Percentiles rank a stretch among this genome's conserved stretches.
Evolutionary conservation across 2,888 invertebrate genomes (phyloP).

Genomic region (Ypsolopha scabrella): DNA sequence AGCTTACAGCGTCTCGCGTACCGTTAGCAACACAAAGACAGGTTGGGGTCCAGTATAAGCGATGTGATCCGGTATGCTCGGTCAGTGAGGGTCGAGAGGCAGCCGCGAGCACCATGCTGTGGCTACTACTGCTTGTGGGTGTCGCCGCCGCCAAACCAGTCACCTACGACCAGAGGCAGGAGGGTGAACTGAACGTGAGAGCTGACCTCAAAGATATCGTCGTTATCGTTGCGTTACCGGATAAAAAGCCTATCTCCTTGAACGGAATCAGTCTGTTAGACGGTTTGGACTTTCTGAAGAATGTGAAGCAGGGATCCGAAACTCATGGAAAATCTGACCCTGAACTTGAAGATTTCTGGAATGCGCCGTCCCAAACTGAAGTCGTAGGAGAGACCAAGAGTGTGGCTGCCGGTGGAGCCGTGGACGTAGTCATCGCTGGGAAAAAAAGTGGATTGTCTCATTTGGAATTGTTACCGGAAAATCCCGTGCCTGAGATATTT

Average conservation of each 20-base stretch:
- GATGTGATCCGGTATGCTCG: too few relatives aligned
- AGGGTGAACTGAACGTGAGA: constrained; percentile 79
- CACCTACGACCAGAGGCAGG: constrained; percentile 79
- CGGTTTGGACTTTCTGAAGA: constrained; percentile 15
- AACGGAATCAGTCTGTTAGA: constrained; percentile 18
- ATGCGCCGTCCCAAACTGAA: constrained; percentile 76
- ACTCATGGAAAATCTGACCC: constrained; percentile 52
- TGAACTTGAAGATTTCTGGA: constrained; percentile 67
- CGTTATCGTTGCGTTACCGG: constrained; percentile 73
- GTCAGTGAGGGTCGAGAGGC: too few relatives aligned
- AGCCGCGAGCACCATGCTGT: constrained; percentile 23
- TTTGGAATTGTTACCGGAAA: too few relatives aligned
- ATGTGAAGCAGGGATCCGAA: constrained; percentile 16
- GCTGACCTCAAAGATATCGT: constrained; percentile 82
- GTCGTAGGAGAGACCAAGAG: constrained; percentile 60
- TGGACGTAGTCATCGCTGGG: constrained; percentile 50
- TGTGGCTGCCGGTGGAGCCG: constrained; percentile 32
- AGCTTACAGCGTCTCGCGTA: too few relatives aligned
- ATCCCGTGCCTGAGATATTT: too few relatives aligned
- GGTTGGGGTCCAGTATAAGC: too few relatives aligned
- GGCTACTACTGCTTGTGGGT: constrained; percentile 25
- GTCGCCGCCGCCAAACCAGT: constrained; percentile 36
- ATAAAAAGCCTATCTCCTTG: constrained; percentile 25
- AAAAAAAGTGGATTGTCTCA: too few relatives aligned
- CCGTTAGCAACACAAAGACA: too few relatives aligned